Percentiles rank a stretch among this genome's conserved stretches.
Conservation (phyloP, 2,797 vertebrate genomes). For the Furcifer pardalis region DNA sequence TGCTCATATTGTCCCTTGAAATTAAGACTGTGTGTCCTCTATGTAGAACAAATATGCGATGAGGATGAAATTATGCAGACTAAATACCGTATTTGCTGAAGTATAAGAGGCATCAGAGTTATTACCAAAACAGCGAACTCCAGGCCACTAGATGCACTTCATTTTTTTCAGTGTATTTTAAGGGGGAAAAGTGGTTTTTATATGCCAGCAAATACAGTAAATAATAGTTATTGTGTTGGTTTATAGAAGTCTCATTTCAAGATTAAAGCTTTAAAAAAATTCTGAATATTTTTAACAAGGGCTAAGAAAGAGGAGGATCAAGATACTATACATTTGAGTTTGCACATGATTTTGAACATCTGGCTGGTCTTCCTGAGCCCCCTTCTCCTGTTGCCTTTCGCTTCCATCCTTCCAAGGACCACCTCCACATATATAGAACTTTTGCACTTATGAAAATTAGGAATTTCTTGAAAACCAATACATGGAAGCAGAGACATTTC, state of each 20-base stretch:
- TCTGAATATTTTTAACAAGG: background rate
- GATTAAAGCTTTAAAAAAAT: background rate
- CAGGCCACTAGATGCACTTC: too few relatives aligned
- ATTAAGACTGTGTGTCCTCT: background rate
- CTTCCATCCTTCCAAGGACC: background rate
- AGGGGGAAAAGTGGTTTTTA: too few relatives aligned
- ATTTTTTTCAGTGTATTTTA: too few relatives aligned
- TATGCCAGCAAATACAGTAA: too few relatives aligned
- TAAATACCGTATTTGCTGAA: too few relatives aligned
- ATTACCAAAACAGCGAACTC: too few relatives aligned
- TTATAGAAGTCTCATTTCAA: background rate
- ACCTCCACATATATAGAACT: background rate
- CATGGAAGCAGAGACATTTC: background rate
- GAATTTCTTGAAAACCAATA: background rate
- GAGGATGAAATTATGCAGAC: background rate
- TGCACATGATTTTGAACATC: background rate
- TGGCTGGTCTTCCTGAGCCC: background rate
- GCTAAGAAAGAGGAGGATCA: background rate
- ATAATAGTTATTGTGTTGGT: background rate
- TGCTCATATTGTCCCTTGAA: background rate
- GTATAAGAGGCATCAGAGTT: too few relatives aligned
- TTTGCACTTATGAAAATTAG: background rate
- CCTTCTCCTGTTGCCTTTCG: background rate
- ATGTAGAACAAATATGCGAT: background rate
- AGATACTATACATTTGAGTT: background rate